phyloP scores from a whole-genome alignment of 2,888 invertebrate species.

The Acleris literana region DNA sequence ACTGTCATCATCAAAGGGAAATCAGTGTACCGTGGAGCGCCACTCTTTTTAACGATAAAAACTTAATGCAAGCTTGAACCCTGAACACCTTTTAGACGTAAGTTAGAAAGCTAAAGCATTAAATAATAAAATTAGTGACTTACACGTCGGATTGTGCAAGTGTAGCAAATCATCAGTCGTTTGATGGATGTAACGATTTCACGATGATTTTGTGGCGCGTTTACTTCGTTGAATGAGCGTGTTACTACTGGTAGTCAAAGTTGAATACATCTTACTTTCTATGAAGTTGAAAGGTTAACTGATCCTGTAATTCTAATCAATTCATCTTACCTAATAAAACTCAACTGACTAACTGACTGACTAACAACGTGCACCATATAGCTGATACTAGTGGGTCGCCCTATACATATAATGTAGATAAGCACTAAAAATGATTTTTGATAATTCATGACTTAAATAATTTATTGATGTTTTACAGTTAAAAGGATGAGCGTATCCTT shows the following conservation, averaged over 20 bases:
- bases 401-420: no score
- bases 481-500: no score
- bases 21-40: conserved; percentile 50
- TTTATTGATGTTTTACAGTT: no score
- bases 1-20: conserved; percentile 54
- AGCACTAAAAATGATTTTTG: no score
- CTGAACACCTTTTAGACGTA: conserved; percentile 41
- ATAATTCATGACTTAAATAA: no score
- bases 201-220: conserved; percentile 28
- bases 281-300: not conserved
- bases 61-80: conserved; percentile 47
- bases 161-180: conserved; percentile 30
- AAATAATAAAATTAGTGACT: conserved; percentile 31
- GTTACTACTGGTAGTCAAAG: not conserved
- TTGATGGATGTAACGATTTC: conserved; percentile 28
- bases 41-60: conserved; percentile 44
- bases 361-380: no score
- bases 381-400: no score
- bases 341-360: no score
- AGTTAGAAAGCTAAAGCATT: conserved; percentile 39
- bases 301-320: no score
- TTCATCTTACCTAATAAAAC: no score
- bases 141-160: conserved; percentile 34
- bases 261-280: conserved; percentile 6
- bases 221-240: conserved; percentile 18